Conservation (phyloP, 1,140 invertebrate species). For the Yoshiicerus persimilis region DNA sequence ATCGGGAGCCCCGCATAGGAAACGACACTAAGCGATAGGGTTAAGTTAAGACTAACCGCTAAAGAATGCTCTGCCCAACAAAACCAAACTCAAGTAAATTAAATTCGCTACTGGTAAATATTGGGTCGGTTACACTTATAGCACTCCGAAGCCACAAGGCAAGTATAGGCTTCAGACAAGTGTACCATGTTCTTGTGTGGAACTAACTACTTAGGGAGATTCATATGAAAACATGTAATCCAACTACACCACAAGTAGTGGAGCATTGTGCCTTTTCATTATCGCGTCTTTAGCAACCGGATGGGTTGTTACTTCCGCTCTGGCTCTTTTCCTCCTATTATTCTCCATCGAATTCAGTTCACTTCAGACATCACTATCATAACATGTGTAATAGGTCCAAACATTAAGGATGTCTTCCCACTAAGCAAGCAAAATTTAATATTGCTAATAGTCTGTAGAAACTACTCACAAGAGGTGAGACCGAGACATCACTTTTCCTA, state of each 20-base stretch:
- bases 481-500: too few relatives aligned
- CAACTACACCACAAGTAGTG: not conserved
- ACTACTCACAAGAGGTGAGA: too few relatives aligned
- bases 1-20: not conserved
- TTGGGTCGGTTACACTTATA: too few relatives aligned
- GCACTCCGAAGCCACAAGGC: too few relatives aligned
- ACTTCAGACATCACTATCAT: not conserved
- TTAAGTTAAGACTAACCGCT: not conserved
- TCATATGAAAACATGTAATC: not conserved
- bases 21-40: not conserved
- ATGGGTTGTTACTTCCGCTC: slow-evolving; percentile 41
- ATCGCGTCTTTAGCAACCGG: slow-evolving; percentile 36
- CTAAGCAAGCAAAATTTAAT: too few relatives aligned
- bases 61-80: not conserved
- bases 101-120: slow-evolving; percentile 29
- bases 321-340: slow-evolving; percentile 17
- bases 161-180: too few relatives aligned
- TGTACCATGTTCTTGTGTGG: too few relatives aligned
- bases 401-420: slow-evolving; percentile 17
- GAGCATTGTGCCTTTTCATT: not conserved
- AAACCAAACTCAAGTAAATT: slow-evolving; percentile 23
- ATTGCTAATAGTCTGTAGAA: too few relatives aligned
- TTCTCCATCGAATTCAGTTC: not conserved
- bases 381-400: not conserved
- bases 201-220: not conserved